Evolutionary conservation across 2,113 vertebrate species (phyloP).

Genomic region (Phylloscopus trochilus): DNA sequence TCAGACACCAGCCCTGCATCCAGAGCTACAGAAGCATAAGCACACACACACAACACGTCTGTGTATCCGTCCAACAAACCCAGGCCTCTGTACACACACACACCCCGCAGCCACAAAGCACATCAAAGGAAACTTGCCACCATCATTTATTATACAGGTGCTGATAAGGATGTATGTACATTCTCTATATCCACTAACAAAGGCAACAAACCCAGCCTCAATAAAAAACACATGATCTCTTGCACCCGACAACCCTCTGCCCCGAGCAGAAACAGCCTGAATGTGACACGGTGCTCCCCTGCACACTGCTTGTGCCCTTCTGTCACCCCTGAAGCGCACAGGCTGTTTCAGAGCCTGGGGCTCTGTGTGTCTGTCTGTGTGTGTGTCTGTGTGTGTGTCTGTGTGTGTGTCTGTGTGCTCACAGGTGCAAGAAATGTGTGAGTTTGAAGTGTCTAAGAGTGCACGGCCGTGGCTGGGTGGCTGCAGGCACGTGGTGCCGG

Average conservation of each 20-base stretch:
- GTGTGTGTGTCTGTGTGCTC: rapidly evolving
- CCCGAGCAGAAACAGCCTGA: background rate
- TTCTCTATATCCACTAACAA: background rate
- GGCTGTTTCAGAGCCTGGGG: background rate
- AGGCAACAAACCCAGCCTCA: background rate
- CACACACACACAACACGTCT: background rate
- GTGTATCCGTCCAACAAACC: background rate
- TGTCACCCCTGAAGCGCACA: rapidly evolving
- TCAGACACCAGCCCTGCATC: background rate
- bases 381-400: no score
- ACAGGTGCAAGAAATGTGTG: rapidly evolving
- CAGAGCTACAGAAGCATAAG: background rate
- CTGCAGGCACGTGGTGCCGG: rapidly evolving
- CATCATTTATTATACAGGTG: background rate
- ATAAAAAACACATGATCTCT: background rate
- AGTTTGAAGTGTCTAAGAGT: rapidly evolving
- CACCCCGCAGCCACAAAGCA: background rate
- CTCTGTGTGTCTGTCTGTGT: background rate
- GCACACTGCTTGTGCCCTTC: rapidly evolving
- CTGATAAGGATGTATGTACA: background rate
- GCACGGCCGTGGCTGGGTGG: rapidly evolving
- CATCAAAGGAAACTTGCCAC: background rate
- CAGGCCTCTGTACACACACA: background rate
- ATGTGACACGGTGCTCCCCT: rapidly evolving
- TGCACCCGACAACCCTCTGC: rapidly evolving